phyloP scores from a whole-genome alignment of 2,888 invertebrate genomes.

The Busseola fusca region DNA sequence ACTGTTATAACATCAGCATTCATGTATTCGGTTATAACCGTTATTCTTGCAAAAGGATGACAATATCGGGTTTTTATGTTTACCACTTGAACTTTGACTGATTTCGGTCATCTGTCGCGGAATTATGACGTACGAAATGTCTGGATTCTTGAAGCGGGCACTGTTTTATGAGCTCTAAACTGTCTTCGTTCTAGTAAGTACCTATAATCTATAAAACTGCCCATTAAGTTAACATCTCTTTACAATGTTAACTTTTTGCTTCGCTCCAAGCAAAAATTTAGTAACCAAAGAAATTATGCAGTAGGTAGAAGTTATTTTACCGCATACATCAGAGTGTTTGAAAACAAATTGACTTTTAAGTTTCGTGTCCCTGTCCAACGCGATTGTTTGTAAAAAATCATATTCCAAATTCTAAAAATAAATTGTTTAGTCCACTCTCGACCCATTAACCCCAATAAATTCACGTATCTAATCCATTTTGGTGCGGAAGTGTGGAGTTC shows the following conservation, averaged over 20 bases:
- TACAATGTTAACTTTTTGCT: background rate
- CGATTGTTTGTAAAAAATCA: slow-evolving; percentile 2
- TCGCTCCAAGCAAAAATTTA: background rate
- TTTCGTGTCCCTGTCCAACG: background rate
- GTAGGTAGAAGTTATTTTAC: slow-evolving; percentile 18
- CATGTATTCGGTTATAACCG: slow-evolving; percentile 60
- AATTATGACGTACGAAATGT: slow-evolving; percentile 38
- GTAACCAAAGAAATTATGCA: slow-evolving; percentile 1
- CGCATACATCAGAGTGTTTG: slow-evolving; percentile 2
- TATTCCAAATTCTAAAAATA: background rate
- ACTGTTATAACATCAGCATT: slow-evolving; percentile 62
- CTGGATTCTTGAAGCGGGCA: background rate
- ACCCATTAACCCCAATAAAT: too few species aligned
- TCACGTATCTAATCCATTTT: background rate
- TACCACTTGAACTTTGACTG: slow-evolving; percentile 44
- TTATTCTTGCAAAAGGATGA: slow-evolving; percentile 58
- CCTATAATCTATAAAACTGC: background rate
- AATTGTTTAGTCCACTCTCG: too few species aligned
- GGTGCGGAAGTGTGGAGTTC: background rate
- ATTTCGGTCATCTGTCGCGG: slow-evolving; percentile 36
- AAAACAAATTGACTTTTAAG: slow-evolving; percentile 21
- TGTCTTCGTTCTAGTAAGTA: background rate
- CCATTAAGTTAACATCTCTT: background rate
- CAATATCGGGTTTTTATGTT: slow-evolving; percentile 53
- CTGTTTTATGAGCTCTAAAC: slow-evolving; percentile 22